Evolutionary conservation across 2,797 vertebrate species (phyloP).

Genomic region (Mormyrops attenuatus): DNA sequence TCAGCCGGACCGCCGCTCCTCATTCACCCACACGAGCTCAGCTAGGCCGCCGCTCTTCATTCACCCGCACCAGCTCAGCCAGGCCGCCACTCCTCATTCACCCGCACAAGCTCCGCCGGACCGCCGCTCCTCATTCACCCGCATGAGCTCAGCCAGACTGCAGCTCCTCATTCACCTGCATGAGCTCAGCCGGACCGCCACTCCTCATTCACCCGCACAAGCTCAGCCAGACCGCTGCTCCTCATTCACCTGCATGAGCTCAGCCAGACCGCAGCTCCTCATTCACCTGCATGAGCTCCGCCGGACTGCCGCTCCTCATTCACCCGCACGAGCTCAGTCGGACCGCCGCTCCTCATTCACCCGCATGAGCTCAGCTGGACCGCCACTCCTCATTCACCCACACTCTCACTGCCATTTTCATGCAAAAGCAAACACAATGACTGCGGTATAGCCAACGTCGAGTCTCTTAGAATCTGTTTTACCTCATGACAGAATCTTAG

Average conservation of each 20-base stretch:
- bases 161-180: not conserved
- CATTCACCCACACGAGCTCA: not conserved
- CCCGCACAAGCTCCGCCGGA: not conserved
- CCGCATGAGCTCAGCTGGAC: too few species aligned
- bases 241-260: too few species aligned
- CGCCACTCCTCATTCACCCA: not conserved
- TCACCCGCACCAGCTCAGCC: not conserved
- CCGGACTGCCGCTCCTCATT: too few species aligned
- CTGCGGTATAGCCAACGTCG: not conserved
- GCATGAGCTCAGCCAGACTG: not conserved
- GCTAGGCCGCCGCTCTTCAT: not conserved
- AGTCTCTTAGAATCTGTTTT: not conserved
- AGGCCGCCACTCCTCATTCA: not conserved
- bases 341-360: too few species aligned
- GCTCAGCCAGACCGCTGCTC: too few species aligned
- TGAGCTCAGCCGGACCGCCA: not conserved
- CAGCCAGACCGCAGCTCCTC: too few species aligned
- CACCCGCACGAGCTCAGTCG: too few species aligned
- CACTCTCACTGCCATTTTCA: not conserved
- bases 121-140: not conserved
- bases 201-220: too few species aligned
- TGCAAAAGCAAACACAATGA: not conserved
- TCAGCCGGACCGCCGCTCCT: fast-evolving
- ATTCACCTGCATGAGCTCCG: too few species aligned
- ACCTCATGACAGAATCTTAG: not conserved